phyloP scores from a whole-genome alignment of 2,113 vertebrate genomes.

The Ardeotis arabs region DNA sequence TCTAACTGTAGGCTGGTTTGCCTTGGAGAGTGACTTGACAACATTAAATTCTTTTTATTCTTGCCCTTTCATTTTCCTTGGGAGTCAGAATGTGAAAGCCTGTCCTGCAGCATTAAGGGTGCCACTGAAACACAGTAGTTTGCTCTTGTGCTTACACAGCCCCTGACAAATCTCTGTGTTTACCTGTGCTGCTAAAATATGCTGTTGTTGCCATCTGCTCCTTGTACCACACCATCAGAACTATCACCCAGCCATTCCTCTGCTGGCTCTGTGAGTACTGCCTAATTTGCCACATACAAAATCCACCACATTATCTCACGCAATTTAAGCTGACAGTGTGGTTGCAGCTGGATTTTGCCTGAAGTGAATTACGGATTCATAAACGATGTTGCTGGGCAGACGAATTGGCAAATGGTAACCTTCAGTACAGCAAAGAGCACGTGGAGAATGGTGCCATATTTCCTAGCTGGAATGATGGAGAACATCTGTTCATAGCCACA shows the following conservation, averaged over 20 bases:
- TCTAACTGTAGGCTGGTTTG: neutral
- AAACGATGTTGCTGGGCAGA: neutral
- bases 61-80: neutral
- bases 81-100: neutral
- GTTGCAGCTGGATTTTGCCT: neutral
- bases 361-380: fast-evolving
- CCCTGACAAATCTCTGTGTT: neutral
- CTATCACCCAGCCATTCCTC: neutral
- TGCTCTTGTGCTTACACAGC: neutral
- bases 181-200: neutral
- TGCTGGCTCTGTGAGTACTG: neutral
- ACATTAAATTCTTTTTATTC: neutral
- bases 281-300: neutral
- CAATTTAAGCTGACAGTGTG: neutral
- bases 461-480: neutral
- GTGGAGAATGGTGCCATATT: neutral
- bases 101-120: slow-evolving; percentile 5
- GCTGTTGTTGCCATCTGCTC: neutral
- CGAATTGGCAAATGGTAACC: neutral
- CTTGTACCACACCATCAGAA: neutral
- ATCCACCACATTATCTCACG: neutral
- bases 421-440: neutral
- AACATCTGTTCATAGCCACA: neutral
- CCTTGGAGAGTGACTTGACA: neutral
- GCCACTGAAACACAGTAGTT: neutral